phyloP scores from a whole-genome alignment of 2,113 vertebrate genomes.

The Mixornis gularis region DNA sequence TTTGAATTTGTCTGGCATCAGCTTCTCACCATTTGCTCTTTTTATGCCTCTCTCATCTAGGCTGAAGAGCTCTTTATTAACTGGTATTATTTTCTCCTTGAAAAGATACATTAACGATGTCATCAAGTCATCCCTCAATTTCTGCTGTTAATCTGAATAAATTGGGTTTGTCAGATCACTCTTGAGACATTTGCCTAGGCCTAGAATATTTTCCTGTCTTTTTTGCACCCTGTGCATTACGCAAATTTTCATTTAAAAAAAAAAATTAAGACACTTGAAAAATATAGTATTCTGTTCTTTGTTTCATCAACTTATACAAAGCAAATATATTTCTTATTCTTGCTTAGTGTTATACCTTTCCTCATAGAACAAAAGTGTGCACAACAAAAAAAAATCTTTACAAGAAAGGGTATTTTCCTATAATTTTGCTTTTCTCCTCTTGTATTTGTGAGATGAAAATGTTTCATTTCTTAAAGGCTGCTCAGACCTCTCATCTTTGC shows the following conservation, averaged over 20 bases:
- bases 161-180: neutral
- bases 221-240: neutral
- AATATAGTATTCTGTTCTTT: neutral
- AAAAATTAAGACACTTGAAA: neutral
- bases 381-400: neutral
- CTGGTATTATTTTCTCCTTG: conserved; percentile 44
- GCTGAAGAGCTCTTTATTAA: conserved; percentile 54
- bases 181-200: neutral
- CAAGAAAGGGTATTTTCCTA: neutral
- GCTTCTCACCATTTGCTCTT: conserved; percentile 41
- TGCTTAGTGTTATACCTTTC: neutral
- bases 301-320: neutral
- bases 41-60: conserved; percentile 20
- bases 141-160: conserved; percentile 14
- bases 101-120: conserved; percentile 41
- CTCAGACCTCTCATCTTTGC: neutral
- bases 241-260: neutral
- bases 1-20: conserved; percentile 54
- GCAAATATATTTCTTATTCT: neutral
- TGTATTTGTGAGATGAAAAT: neutral
- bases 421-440: neutral
- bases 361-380: neutral
- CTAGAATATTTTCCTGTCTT: neutral
- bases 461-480: accelerated
- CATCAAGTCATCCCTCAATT: conserved; percentile 39